Conservation (phyloP, 2,888 invertebrate species). For the Drosophila vallismaia region DNA sequence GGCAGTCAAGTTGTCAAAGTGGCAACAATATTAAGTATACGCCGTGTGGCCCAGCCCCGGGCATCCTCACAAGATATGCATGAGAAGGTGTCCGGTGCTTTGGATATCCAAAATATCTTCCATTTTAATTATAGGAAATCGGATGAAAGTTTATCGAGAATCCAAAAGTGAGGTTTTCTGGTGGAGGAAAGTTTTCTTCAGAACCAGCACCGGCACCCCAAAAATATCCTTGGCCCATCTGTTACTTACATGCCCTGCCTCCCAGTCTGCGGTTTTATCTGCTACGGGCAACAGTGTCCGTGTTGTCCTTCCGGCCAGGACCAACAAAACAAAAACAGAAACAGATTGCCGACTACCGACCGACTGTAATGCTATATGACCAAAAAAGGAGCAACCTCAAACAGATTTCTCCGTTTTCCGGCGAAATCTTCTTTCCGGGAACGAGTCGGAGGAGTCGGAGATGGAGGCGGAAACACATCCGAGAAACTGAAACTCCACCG, state of each 20-base stretch:
- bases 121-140: not conserved
- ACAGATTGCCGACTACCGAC: no score
- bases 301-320: slow-evolving; percentile 15
- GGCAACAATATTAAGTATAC: slow-evolving; percentile 39
- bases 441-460: no score
- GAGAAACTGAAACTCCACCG: slow-evolving; percentile 26
- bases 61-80: no score
- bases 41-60: slow-evolving; percentile 33
- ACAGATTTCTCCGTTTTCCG: slow-evolving; percentile 17
- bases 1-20: slow-evolving; percentile 42
- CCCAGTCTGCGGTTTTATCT: slow-evolving; percentile 9
- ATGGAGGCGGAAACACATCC: not conserved
- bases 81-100: not conserved
- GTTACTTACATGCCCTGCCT: not conserved
- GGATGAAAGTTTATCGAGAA: not conserved
- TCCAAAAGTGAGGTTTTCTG: not conserved
- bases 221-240: not conserved
- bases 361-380: slow-evolving; percentile 33
- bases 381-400: slow-evolving; percentile 19
- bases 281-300: slow-evolving; percentile 23
- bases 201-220: no score
- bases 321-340: not conserved
- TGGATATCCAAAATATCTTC: not conserved
- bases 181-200: no score
- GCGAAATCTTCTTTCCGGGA: not conserved